Evolutionary conservation across 2,888 invertebrate species (phyloP), one percentile per base, ranked within the genome.

Genomic region (Thereva nobilitata): DNA sequence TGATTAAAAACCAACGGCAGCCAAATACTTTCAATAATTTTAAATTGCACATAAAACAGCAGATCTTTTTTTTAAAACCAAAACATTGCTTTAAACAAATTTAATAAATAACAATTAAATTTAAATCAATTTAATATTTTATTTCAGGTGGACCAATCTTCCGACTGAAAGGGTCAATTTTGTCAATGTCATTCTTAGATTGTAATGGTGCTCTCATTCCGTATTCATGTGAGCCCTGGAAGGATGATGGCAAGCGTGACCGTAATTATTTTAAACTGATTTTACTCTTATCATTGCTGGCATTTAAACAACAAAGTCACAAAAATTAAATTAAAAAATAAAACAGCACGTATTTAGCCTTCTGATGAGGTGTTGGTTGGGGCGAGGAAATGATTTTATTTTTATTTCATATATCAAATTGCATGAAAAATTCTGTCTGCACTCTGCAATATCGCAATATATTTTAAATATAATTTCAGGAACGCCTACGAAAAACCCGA

Each of bases 141-240:
- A 52, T 82, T 84, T 23, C 83, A 90, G 98, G 97, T 78, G 97
- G 96, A 75, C 95, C 95, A 74, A 90, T 97, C 80, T 96, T 97
- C 85, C 90, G 96, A 83, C 86, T 98, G 82, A 97, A 95, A 84
- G 98, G 97, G 76, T 89, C 94, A 78, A 93, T 98, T 77, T 84
- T 97, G 76, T 89, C 91, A 72, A 92, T 97, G 89, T 93, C 95
- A 72, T 98, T 99, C 84, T 86, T 99, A 80, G 97, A 99, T 85
- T 93, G 92, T 79, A 93, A 91, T 78, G 97, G 97, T 77, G 89
- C 92, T 77, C 86, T 97, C 74, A 91, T 97, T 78, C 92, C 93
- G 69, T 91, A 92, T 78, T 89, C 93, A 50, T 93, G 88, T 77
- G 97, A 97, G 82, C 87, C 91, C 74, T 98, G 97, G 96, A 91